Evolutionary conservation across 2,888 invertebrate genomes (phyloP).

Genomic region (Drosophila nigricruria): DNA sequence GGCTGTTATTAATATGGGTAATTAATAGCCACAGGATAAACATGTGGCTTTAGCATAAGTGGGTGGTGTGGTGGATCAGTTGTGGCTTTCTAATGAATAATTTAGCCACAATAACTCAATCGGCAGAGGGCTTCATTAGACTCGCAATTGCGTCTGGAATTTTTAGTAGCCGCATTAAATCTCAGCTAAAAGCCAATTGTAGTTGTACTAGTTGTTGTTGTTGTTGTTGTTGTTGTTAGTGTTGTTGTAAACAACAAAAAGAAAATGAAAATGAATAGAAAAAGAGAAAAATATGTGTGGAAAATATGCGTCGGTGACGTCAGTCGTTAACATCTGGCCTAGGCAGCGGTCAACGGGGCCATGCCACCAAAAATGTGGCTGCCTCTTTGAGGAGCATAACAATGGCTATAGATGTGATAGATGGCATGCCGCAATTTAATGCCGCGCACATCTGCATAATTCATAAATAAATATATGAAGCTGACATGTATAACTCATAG

Average conservation of each 20-base stretch:
- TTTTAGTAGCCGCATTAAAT: conserved; percentile 71
- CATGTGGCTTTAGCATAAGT: conserved; percentile 29
- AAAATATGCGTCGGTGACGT: conserved; percentile 60
- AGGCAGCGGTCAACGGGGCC: conserved; percentile 12
- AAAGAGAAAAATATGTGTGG: conserved; percentile 25
- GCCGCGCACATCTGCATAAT: conserved; percentile 61
- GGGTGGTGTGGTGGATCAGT: conserved; percentile 14
- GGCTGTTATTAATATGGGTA: conserved; percentile 14
- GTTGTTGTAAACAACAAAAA: conserved; percentile 12
- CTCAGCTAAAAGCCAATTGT: conserved; percentile 57
- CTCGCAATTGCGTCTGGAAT: conserved; percentile 53
- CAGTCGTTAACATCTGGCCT: conserved; percentile 68
- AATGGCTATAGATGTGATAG: conserved; percentile 55
- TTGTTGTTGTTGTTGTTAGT: conserved; percentile 16
- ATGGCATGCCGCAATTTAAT: conserved; percentile 57
- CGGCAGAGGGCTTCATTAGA: conserved; percentile 68
- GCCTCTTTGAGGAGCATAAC: conserved; percentile 43
- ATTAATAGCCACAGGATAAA: conserved; percentile 15
- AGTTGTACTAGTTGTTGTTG: conserved; percentile 15
- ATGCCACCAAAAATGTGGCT: background rate
- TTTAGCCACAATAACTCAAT: conserved; percentile 72
- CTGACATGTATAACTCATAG: conserved; percentile 47
- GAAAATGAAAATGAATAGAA: conserved; percentile 6
- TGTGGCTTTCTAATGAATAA: conserved; percentile 46
- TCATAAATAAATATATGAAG: conserved; percentile 44